Conservation (phyloP, 2,797 vertebrate species). For the Toxotes lorentzi region DNA sequence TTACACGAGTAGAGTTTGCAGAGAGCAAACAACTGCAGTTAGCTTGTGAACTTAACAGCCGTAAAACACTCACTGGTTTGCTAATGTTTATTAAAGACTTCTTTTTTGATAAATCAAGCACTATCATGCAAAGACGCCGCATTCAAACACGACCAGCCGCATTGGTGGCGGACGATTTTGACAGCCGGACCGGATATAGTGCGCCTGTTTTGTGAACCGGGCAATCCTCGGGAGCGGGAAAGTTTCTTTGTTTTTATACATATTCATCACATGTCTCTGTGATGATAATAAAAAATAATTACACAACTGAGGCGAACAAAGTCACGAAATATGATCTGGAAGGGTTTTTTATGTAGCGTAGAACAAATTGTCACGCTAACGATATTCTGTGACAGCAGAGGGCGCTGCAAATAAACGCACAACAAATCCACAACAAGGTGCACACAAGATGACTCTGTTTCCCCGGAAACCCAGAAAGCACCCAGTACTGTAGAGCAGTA, state of each 20-base stretch:
- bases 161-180: conserved; percentile 48
- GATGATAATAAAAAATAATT: no score
- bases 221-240: neutral
- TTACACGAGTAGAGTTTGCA: neutral
- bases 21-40: fast-evolving
- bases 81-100: neutral
- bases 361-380: neutral
- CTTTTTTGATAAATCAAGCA: neutral
- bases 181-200: conserved; percentile 66
- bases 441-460: no score
- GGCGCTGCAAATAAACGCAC: conserved; percentile 6
- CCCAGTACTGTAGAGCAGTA: no score
- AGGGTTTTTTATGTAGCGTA: neutral
- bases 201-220: conserved; percentile 1
- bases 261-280: neutral
- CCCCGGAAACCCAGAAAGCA: no score
- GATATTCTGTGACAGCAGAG: neutral
- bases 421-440: neutral
- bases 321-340: no score
- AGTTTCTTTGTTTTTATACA: neutral
- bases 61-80: neutral
- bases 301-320: neutral
- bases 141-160: conserved; percentile 22
- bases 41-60: neutral
- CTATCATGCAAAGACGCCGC: neutral